phyloP scores from a whole-genome alignment of 2,113 vertebrate genomes.

The human (Homo sapiens) region GRCh38 chr9:99976001-99976500 shows the following conservation, averaged over 20 bases:
- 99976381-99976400: not conserved
- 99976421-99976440: not conserved
- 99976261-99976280: not conserved
- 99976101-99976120: not conserved
- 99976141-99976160: not conserved
- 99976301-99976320: not conserved
- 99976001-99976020: not conserved
- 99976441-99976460: not conserved
- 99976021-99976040: not conserved
- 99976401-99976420: not conserved
- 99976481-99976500: not conserved
- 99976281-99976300: not conserved
- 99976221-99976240: not conserved
- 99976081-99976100: not conserved
- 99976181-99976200: not conserved
- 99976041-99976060: not conserved
- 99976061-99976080: not conserved
- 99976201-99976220: not conserved
- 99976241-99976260: not conserved
- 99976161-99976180: not conserved
- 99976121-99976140: not conserved
- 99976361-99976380: not conserved
- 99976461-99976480: not conserved
- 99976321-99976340: not conserved
- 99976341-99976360: not conserved